Evolutionary conservation across 1,140 invertebrate genomes (phyloP), one percentile per base, ranked within the genome.

Genomic region (Tribolium madens): DNA sequence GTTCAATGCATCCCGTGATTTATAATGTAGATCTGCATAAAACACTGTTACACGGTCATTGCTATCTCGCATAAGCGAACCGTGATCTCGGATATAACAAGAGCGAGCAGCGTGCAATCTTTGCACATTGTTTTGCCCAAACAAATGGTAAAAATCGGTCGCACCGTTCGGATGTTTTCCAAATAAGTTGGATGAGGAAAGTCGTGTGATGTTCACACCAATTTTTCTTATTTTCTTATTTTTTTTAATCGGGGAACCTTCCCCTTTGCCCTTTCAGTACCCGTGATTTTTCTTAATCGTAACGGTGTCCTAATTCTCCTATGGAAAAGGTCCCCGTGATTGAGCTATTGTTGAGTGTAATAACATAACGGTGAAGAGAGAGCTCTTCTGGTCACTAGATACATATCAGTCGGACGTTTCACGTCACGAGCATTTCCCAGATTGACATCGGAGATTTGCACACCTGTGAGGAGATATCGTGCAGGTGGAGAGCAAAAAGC

Each of bases 41-140:
- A 74, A 74, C 73, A 74, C 73, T 74, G 73, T 74, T 74, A 74
- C 73, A 57, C 57, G 73, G 73, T 46, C 53, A 74, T 60, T 57
- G 73, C 52, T 64, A 74, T 74, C 50, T 74, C 57, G 21, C 57
- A 64, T 64, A 64, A 64, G 3, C 21, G n/a, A 15, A 33, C 21
- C 57, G 57, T 33, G 57, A 64, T 64, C 57, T 64, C 31, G 57
- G 57, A 64, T 64, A 64, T n/a, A 64, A 64, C 57, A 64, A 64
- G 57, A 64, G 57, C 57, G 18, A 7, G 9, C 17, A 18, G 57
- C 57, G 36, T n/a, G n/a, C 36, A 9, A 42, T 42, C 36, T 42
- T 42, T 42, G n/a, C 7, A 10, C 7, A 42, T 10, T 10, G 2
- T 36, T 42, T 42, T 9, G 26, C 26, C n/a, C n/a, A n/a, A n/a